These are phyloP conservation scores for rabbit (Oryctolagus cuniculus) DNA, from an alignment of 2,113 vertebrate species.

Conservation along the genomic window DNA sequence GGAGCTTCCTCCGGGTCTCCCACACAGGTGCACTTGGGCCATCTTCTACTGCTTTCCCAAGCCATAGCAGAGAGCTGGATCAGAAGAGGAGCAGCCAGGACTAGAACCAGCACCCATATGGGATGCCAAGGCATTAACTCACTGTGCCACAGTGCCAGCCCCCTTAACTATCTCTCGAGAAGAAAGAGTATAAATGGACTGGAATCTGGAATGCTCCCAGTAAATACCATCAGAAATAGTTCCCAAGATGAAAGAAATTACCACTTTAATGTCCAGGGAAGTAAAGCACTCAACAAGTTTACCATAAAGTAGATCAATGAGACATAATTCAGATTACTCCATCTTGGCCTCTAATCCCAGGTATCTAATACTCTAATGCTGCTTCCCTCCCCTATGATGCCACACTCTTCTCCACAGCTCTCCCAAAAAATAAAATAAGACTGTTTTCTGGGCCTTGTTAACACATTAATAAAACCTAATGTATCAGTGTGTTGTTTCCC, in stretches of 20 bases:
- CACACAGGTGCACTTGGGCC: too few relatives aligned
- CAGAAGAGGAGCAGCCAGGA: too few relatives aligned
- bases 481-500: neutral
- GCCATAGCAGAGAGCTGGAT: too few relatives aligned
- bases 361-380: neutral
- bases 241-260: neutral
- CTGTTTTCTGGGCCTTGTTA: neutral
- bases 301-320: neutral
- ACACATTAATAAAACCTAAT: neutral
- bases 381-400: neutral
- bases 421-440: neutral
- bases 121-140: too few relatives aligned
- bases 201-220: neutral
- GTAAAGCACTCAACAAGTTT: neutral
- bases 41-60: too few relatives aligned
- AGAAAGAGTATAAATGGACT: neutral
- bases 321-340: neutral
- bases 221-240: neutral
- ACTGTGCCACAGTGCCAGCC: too few relatives aligned
- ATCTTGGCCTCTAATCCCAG: neutral
- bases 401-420: neutral
- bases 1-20: too few relatives aligned
- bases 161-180: neutral
- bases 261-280: neutral
- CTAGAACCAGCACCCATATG: too few relatives aligned